These are phyloP conservation scores for Psittacula derbiana DNA, from an alignment of 2,797 vertebrate species.

Conservation along the genomic window DNA sequence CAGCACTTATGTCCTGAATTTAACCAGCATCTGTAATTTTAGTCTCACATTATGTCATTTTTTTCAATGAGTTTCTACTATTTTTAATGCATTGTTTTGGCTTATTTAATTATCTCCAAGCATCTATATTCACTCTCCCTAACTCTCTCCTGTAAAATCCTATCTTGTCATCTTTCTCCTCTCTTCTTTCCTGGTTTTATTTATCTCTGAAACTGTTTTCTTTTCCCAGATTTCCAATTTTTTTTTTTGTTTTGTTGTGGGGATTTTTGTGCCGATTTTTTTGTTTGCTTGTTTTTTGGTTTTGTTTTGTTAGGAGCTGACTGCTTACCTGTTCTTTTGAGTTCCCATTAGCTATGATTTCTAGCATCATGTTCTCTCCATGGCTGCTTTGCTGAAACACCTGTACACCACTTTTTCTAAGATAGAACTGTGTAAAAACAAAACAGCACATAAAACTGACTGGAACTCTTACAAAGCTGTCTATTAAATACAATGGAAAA, in stretches of 20 bases:
- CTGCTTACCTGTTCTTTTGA: constrained; percentile 80
- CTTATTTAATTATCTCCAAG: neutral
- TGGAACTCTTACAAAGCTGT: neutral
- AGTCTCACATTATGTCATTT: neutral
- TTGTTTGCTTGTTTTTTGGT: neutral
- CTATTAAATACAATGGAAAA: constrained; percentile 5
- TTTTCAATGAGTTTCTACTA: neutral
- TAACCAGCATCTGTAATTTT: neutral
- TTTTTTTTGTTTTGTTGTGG: too few species aligned
- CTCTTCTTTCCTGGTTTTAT: neutral
- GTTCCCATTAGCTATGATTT: constrained; percentile 77
- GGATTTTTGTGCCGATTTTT: neutral
- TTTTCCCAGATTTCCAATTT: neutral
- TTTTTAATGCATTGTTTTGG: neutral
- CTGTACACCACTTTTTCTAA: constrained; percentile 91
- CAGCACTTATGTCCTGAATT: neutral
- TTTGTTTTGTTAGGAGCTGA: neutral
- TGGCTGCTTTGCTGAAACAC: constrained; percentile 98
- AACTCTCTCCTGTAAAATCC: neutral
- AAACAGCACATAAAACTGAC: constrained; percentile 4
- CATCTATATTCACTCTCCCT: neutral
- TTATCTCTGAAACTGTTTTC: neutral
- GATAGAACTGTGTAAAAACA: constrained; percentile 82
- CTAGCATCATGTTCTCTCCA: constrained; percentile 94
- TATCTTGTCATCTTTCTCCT: neutral